These are phyloP conservation scores for Amblyjoppa fuscipennis DNA, from an alignment of 2,888 invertebrate species.

Conservation along the genomic window DNA sequence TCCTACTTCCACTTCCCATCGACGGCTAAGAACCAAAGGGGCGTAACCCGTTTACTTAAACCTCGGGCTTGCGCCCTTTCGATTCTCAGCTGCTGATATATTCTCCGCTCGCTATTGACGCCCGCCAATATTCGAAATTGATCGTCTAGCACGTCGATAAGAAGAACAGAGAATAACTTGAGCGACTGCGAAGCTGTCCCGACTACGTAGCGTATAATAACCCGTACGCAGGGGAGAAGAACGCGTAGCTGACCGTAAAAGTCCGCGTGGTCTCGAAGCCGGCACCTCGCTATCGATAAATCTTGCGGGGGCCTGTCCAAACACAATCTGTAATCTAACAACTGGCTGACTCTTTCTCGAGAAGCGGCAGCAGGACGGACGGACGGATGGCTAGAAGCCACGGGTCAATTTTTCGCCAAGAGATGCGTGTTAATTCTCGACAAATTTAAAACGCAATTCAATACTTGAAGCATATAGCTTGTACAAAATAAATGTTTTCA, in stretches of 20 bases:
- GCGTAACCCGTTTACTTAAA: not conserved
- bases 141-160: conserved; percentile 3
- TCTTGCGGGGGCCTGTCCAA: conserved; percentile 78
- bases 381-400: conserved; percentile 19
- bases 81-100: not conserved
- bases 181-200: conserved; percentile 46
- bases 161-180: conserved; percentile 31
- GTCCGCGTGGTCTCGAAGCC: conserved; percentile 21
- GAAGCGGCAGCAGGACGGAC: conserved; percentile 39
- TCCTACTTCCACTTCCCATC: conserved; percentile 10
- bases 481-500: not conserved
- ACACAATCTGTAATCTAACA: conserved; percentile 76
- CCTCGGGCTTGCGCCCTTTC: not conserved
- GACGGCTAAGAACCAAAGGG: not conserved
- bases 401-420: not conserved
- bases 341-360: conserved; percentile 46
- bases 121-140: conserved; percentile 18
- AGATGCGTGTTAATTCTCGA: conserved; percentile 23
- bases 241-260: conserved; percentile 57
- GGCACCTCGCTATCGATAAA: conserved; percentile 77
- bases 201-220: conserved; percentile 21
- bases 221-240: conserved; percentile 20
- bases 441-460: not conserved
- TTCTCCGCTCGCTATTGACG: not conserved
- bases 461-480: not conserved